phyloP scores from a whole-genome alignment of 2,797 vertebrate genomes.

The Botia almorhae region DNA sequence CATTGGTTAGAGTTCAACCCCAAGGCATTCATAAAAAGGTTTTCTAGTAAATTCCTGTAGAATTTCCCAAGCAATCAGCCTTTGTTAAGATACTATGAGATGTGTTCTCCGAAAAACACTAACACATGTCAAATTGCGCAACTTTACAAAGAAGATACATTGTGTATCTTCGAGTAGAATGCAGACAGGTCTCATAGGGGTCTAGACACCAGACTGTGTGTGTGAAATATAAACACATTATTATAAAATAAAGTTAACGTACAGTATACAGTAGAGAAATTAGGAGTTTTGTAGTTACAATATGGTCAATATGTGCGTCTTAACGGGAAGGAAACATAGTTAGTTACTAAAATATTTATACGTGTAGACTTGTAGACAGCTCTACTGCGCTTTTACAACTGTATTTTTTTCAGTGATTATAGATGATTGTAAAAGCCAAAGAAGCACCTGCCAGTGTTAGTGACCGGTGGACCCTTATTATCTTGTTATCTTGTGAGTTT shows the following conservation, averaged over 20 bases:
- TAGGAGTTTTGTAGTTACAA: neutral
- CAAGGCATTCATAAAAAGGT: conserved; percentile 55
- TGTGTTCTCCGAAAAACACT: conserved; percentile 63
- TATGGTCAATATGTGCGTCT: too few relatives aligned
- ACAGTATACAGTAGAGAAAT: neutral
- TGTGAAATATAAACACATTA: neutral
- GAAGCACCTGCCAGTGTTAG: too few relatives aligned
- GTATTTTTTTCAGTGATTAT: too few relatives aligned
- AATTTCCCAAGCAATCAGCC: conserved; percentile 53
- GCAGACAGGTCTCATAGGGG: neutral
- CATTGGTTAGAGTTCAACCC: conserved; percentile 48
- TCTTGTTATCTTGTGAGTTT: too few relatives aligned
- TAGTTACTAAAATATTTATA: too few relatives aligned
- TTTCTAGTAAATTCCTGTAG: conserved; percentile 54
- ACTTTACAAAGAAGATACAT: conserved; percentile 50
- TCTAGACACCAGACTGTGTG: conserved; percentile 7
- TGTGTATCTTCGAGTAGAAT: conserved; percentile 28
- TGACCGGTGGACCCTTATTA: too few relatives aligned
- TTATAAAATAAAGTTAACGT: too few relatives aligned
- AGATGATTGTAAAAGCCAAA: too few relatives aligned
- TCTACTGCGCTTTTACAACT: too few relatives aligned
- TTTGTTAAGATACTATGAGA: conserved; percentile 57
- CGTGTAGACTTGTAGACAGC: too few relatives aligned
- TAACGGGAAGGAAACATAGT: too few relatives aligned
- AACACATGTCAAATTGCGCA: conserved; percentile 65